These are phyloP conservation scores for Hirtodrosophila alboralis DNA, from an alignment of 2,888 invertebrate species.

Conservation along the genomic window DNA sequence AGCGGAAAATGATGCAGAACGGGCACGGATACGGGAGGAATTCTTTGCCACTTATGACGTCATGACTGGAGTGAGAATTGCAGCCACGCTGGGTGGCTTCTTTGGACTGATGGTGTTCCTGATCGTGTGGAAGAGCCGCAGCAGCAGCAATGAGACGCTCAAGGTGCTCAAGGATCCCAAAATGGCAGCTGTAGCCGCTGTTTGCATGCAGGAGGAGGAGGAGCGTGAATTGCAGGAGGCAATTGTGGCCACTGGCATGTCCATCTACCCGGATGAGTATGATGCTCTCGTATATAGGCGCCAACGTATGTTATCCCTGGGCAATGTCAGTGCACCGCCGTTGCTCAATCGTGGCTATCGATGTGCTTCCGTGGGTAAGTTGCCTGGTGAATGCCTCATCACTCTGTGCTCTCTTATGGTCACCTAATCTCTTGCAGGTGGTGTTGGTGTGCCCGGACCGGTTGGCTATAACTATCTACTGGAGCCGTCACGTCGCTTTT, in stretches of 20 bases:
- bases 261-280: slow-evolving; percentile 85
- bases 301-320: slow-evolving; percentile 87
- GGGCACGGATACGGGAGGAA: slow-evolving; percentile 90
- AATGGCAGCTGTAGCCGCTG: slow-evolving; percentile 91
- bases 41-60: slow-evolving; percentile 96
- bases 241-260: slow-evolving; percentile 87
- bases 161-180: slow-evolving; percentile 91
- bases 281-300: slow-evolving; percentile 85
- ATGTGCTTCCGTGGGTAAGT: slow-evolving; percentile 86
- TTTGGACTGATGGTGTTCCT: slow-evolving; percentile 96
- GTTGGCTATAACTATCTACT: slow-evolving; percentile 90
- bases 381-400: rapidly evolving
- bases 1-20: slow-evolving; percentile 85
- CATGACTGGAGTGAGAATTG: slow-evolving; percentile 96
- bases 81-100: slow-evolving; percentile 95
- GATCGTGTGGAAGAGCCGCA: slow-evolving; percentile 95
- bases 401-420: background rate
- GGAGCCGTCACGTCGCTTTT: slow-evolving; percentile 88
- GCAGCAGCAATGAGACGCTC: slow-evolving; percentile 89
- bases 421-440: slow-evolving; percentile 76
- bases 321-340: slow-evolving; percentile 87
- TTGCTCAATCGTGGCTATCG: slow-evolving; percentile 85
- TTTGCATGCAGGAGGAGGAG: slow-evolving; percentile 90
- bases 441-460: slow-evolving; percentile 86
- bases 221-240: slow-evolving; percentile 90